Evolutionary conservation across 2,113 vertebrate genomes (phyloP).

Genomic region (Vombatus ursinus): DNA sequence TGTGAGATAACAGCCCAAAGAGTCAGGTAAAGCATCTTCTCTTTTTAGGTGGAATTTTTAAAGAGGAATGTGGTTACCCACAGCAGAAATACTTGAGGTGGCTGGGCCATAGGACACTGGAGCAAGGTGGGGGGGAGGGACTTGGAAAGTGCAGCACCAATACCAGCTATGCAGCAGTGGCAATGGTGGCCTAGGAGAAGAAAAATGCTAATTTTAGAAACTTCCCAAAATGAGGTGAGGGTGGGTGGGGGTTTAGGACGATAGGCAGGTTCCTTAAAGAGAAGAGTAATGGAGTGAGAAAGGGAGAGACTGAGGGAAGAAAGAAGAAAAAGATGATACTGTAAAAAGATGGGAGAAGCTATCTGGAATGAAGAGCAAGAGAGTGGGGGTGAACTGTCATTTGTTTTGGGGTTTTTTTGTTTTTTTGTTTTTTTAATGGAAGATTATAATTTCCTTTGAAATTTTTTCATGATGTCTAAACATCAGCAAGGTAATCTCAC

Average conservation of each 20-base stretch:
- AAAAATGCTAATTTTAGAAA: slow-evolving; percentile 14
- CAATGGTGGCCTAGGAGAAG: slow-evolving; percentile 59
- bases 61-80: slow-evolving; percentile 91
- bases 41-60: slow-evolving; percentile 99
- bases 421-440: background rate
- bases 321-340: background rate
- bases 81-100: slow-evolving; percentile 89
- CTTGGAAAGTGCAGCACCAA: slow-evolving; percentile 74
- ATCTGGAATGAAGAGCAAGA: slow-evolving; percentile 1
- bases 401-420: too few species aligned
- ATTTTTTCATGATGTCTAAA: background rate
- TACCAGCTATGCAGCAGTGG: slow-evolving; percentile 66
- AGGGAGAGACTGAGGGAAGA: background rate
- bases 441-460: background rate
- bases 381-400: background rate
- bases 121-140: background rate
- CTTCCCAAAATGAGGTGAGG: slow-evolving; percentile 9
- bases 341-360: rapidly evolving
- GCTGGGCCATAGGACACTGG: slow-evolving; percentile 88
- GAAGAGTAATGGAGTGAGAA: slow-evolving; percentile 10
- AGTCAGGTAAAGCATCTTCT: slow-evolving; percentile 96
- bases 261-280: slow-evolving; percentile 43
- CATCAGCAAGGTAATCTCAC: background rate
- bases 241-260: slow-evolving; percentile 36
- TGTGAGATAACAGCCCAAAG: slow-evolving; percentile 90